Evolutionary conservation across 1,140 invertebrate species (phyloP).

Genomic region (Physella acuta): DNA sequence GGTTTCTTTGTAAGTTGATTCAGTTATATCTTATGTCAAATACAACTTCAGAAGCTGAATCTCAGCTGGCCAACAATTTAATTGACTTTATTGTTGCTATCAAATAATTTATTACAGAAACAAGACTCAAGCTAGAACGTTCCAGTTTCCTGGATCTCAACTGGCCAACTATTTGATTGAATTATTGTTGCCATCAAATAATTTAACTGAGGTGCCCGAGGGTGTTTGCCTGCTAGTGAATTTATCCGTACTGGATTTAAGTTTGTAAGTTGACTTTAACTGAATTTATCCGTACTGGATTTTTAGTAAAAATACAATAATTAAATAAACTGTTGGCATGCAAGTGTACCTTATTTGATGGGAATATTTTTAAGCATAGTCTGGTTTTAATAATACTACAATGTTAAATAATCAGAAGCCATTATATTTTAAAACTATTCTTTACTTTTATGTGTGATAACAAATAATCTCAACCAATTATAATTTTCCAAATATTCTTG

Average conservation of each 20-base stretch:
- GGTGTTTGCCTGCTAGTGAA: conserved; percentile 6
- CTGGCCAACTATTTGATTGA: conserved; percentile 2
- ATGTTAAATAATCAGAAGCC: neutral
- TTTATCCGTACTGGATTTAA: conserved; percentile 5
- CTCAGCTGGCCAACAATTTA: no score
- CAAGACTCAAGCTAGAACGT: no score
- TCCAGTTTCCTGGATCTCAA: conserved; percentile 7
- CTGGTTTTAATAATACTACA: neutral
- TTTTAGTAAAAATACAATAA: neutral
- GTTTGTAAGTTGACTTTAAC: conserved; percentile 9
- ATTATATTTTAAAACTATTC: neutral
- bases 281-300: neutral
- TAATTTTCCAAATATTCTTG: no score
- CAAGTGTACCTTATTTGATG: neutral
- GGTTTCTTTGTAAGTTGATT: no score
- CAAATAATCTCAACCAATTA: no score
- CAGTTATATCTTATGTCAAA: no score
- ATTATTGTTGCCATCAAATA: conserved; percentile 4
- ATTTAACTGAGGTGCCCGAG: conserved; percentile 2
- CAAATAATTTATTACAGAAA: no score
- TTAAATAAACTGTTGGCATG: no score
- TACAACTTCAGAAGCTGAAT: no score
- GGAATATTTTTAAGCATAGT: neutral
- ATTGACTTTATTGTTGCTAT: no score
- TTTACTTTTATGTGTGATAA: no score